Base-by-base conservation (phyloP, 2,797 vertebrate genomes). In the Syngnathus acus region DNA sequence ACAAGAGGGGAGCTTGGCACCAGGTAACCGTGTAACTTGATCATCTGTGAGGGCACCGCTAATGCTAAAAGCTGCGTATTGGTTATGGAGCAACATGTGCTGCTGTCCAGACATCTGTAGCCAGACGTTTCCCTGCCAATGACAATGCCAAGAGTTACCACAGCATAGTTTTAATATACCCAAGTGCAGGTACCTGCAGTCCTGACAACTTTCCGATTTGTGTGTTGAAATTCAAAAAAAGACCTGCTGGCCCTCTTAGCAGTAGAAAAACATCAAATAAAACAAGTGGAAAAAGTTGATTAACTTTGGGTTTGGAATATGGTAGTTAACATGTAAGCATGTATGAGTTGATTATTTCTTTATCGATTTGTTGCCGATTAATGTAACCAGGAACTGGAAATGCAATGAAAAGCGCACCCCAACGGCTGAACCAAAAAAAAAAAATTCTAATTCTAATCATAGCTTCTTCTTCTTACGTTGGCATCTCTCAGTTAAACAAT, bases 401-500 rank as follows among this genome's bases (percentile, higher is more conserved):
- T 4, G 42, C 42, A 43, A 43, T 4, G 42, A 43, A 43, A 43
- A 13, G 42, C 3, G 42, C 42, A 14, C 42, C 10, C 42, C 3
- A 32, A 32, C 0, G 32, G 32, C 32, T 43, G 9, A 9, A 43
- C 1, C 3, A 43, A 43, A 43, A 42, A 0, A 11, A 42, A 42
- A 43, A 11, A 26, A 26, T 26, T 26, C 23, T 26, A 26, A 26
- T 32, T 32, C 32, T 32, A 32, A 32, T 32, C 32, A 9, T 51
- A n/a, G 19, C 50, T 14, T 54, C 53, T 13, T 23, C 37, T 8
- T 39, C 11, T 45, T 26, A 23, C 13, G 21, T 32, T 19, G 80
- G 73, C 68, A 60, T 43, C 69, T 66, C 72, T 73, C 16, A 37
- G 69, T 86, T 84, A 80, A 86, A 87, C 77, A 89, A 87, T 84